Evolutionary conservation across 2,797 vertebrate species (phyloP).

Genomic region (Pangasius sanitwongsei): DNA sequence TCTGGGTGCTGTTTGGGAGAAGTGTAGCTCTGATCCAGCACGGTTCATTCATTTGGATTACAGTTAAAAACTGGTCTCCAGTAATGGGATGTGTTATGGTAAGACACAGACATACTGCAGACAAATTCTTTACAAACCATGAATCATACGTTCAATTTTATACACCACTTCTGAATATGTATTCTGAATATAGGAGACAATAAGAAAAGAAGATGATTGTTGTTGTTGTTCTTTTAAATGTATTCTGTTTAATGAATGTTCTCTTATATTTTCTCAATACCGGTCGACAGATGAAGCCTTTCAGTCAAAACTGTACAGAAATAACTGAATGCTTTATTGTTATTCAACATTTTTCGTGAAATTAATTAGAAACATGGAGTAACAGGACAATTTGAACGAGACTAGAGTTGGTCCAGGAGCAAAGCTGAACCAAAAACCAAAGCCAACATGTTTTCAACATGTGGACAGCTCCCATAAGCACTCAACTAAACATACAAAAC

Average conservation of each 20-base stretch:
- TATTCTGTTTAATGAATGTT: neutral
- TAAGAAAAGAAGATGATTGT: neutral
- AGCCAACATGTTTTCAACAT: neutral
- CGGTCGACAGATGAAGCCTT: neutral
- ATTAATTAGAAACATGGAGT: neutral
- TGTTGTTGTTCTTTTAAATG: neutral
- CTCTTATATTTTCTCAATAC: neutral
- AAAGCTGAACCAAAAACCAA: neutral
- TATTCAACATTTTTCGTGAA: neutral
- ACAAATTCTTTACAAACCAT: neutral
- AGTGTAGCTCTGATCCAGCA: neutral
- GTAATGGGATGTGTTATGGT: neutral
- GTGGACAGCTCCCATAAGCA: neutral
- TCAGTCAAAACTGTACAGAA: neutral
- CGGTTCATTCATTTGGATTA: neutral
- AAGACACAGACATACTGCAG: neutral
- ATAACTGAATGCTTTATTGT: neutral
- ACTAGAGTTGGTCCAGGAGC: neutral
- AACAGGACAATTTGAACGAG: neutral
- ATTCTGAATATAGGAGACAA: neutral
- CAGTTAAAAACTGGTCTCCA: neutral
- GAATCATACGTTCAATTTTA: neutral
- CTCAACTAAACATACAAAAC: neutral
- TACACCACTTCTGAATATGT: neutral
- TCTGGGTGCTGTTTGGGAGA: neutral